Conservation (phyloP, 2,113 vertebrate species). For the Nannospalax galili region DNA sequence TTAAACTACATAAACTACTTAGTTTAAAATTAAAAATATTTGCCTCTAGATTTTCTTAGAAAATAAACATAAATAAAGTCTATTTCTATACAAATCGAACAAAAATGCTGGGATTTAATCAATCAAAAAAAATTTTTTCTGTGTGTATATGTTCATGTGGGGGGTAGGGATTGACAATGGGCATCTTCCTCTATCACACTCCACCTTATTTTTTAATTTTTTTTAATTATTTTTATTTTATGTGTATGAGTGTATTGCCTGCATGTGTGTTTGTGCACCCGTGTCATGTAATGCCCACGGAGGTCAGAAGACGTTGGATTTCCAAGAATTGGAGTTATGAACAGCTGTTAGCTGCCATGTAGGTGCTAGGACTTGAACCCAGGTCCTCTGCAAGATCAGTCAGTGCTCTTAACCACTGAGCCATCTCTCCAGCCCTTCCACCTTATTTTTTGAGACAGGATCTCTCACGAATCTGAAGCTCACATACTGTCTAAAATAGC, state of each 20-base stretch:
- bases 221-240: no score
- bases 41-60: constrained; percentile 42
- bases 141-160: neutral
- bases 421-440: no score
- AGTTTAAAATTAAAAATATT: constrained; percentile 40
- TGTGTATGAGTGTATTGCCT: no score
- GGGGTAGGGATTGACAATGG: neutral
- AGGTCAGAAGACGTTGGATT: no score
- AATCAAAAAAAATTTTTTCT: neutral
- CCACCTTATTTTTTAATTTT: neutral
- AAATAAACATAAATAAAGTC: neutral
- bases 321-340: no score
- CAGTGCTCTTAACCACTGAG: no score
- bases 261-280: no score
- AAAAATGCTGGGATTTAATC: neutral
- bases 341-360: no score
- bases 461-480: neutral
- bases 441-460: neutral
- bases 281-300: no score
- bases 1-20: neutral
- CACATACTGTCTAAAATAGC: neutral
- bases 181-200: neutral
- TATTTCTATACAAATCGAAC: neutral
- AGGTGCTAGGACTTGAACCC: no score
- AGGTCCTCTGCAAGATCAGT: no score